phyloP scores from a whole-genome alignment of 1,140 invertebrate species.

The Portunus trituberculatus region DNA sequence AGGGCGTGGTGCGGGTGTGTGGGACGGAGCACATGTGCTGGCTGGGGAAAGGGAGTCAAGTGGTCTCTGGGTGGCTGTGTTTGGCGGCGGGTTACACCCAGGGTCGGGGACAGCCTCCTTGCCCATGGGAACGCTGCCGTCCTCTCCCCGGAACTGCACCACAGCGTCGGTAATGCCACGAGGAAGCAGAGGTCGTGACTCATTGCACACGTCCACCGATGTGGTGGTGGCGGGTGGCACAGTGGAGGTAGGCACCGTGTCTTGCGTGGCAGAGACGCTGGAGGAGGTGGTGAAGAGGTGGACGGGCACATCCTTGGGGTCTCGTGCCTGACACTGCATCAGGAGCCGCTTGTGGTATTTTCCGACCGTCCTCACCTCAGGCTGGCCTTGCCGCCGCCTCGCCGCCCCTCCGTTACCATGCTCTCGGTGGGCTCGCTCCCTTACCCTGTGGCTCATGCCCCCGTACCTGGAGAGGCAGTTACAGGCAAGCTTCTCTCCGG shows the following conservation, averaged over 20 bases:
- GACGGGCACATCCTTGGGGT: slow-evolving; percentile 62
- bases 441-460: neutral
- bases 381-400: neutral
- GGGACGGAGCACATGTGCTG: neutral
- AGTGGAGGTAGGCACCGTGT: neutral
- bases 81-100: neutral
- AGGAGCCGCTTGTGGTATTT: slow-evolving; percentile 57
- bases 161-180: neutral
- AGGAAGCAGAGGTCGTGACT: neutral
- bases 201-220: neutral
- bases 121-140: neutral
- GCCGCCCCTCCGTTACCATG: neutral
- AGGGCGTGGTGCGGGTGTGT: neutral
- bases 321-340: slow-evolving; percentile 54
- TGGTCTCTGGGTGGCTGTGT: neutral
- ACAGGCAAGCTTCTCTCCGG: slow-evolving; percentile 21
- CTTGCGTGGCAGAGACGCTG: neutral
- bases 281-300: slow-evolving; percentile 56
- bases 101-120: neutral
- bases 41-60: neutral
- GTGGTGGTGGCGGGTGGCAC: neutral
- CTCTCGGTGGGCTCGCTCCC: neutral
- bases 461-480: slow-evolving; percentile 62
- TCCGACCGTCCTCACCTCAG: neutral
- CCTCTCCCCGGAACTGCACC: neutral